These are phyloP conservation scores for Lampris incognitus DNA, from an alignment of 2,113 vertebrate species.

Conservation along the genomic window DNA sequence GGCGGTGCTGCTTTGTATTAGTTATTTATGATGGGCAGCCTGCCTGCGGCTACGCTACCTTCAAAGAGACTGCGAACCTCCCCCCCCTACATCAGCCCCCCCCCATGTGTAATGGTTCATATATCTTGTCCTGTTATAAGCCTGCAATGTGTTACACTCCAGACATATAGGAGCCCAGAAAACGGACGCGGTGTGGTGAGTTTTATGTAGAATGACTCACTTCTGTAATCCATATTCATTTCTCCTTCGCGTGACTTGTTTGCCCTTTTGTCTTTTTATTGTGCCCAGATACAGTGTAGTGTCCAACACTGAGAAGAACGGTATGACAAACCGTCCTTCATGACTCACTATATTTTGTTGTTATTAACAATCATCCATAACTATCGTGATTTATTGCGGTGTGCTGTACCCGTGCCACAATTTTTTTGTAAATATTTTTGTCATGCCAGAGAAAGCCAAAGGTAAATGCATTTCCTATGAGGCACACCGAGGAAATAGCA, in stretches of 20 bases:
- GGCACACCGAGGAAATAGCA: constrained; percentile 70
- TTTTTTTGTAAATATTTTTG: constrained; percentile 40
- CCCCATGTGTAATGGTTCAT: constrained; percentile 34
- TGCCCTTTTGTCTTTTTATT: constrained; percentile 3
- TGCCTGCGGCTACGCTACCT: constrained; percentile 14
- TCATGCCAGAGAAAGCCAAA: constrained; percentile 33
- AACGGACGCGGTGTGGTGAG: constrained; percentile 34
- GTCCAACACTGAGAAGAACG: background rate
- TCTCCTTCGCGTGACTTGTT: constrained; percentile 8
- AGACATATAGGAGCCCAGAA: constrained; percentile 19
- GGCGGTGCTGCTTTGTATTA: constrained; percentile 35
- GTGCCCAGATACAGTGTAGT: background rate
- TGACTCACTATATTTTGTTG: background rate
- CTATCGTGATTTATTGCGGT: constrained; percentile 1
- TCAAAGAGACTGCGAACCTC: constrained; percentile 33
- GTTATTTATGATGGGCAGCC: constrained; percentile 51
- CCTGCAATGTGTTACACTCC: constrained; percentile 11
- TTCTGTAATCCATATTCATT: constrained; percentile 26
- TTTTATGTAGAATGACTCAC: constrained; percentile 46
- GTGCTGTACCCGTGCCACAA: constrained; percentile 12
- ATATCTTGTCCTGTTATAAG: constrained; percentile 47
- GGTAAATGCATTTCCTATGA: constrained; percentile 63
- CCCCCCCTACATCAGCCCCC: background rate
- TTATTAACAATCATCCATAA: background rate
- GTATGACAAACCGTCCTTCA: background rate